Base-by-base conservation (phyloP, 2,797 vertebrate species). In the Ataeniobius toweri region DNA sequence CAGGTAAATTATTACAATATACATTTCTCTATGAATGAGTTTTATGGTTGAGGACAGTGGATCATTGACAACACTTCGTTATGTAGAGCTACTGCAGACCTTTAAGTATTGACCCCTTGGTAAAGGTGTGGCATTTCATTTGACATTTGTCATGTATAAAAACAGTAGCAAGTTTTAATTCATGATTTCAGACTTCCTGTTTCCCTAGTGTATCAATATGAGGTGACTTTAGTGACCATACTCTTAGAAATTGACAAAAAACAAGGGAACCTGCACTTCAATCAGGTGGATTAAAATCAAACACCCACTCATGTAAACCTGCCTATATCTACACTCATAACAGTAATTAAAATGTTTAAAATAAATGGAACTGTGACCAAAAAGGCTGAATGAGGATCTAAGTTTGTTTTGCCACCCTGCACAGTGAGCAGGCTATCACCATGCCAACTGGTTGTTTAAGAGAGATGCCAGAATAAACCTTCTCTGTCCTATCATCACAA, bases 31-130 rank as follows among this genome's bases (percentile, higher is more conserved):
- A 2, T 53, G 1, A 79, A 55, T 12, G 48, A 0, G 9, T 73
- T 71, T 74, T 9, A 53, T 61, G 18, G 55, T 71, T 55, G 0
- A 55, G 16, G 16, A 6, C 13, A 46, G 16, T 24, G 28, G 50
- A 55, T 83, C 46, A 65, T 83, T 81, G 46, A 78, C 39, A 65
- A 7, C 53, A 46, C 22, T n/a, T 69, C 22, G 16, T n/a, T 46
- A n/a, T 41, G 8, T 68, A 24, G 10, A 68, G 65, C 65, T 44
- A 14, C 10, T 2, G 5, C 67, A 46, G 31, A 13, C 13, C 26
- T 61, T 44, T 61, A 26, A 28, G 58, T 28, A 20, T 36, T 36
- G 16, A 31, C 61, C 1, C 31, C 20, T 3, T 22, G 39, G 5
- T 13, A 24, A 41, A 12, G 36, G 22, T 12, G 9, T 41, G 22